A percentile compares a stretch with the other conserved stretches of the same genome.
Conservation (phyloP, 2,113 vertebrate species). For the Notarius lentiginosus region DNA sequence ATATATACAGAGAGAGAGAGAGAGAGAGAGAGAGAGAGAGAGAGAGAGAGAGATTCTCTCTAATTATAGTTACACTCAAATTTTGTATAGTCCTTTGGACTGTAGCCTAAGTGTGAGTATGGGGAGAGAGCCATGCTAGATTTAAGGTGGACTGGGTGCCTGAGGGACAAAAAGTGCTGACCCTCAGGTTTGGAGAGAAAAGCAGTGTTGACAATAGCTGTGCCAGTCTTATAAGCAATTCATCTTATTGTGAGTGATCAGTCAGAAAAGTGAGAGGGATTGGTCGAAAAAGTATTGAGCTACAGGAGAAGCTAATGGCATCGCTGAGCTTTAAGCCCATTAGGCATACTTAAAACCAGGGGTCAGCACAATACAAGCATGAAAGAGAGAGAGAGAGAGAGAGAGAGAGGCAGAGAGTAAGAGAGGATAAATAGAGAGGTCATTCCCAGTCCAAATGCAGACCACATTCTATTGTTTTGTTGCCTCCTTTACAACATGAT, state of each 20-base stretch:
- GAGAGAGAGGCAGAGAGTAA: not conserved
- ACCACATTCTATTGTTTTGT: slow-evolving; percentile 2
- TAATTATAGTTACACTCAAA: slow-evolving; percentile 1
- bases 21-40: slow-evolving; percentile 40
- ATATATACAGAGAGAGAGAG: too few species aligned
- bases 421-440: slow-evolving; percentile 18
- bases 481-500: not conserved
- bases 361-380: slow-evolving; percentile 33
- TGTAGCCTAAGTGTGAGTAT: not conserved
- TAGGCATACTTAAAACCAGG: slow-evolving; percentile 43
- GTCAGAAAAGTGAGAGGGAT: slow-evolving; percentile 53
- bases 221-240: slow-evolving; percentile 59
- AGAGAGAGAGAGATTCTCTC: not conserved
- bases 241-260: slow-evolving; percentile 50
- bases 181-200: slow-evolving; percentile 50
- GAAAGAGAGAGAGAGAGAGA: slow-evolving; percentile 12
- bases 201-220: slow-evolving; percentile 54
- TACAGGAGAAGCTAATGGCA: slow-evolving; percentile 46
- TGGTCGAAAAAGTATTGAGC: slow-evolving; percentile 43
- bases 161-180: slow-evolving; percentile 54
- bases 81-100: not conserved
- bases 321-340: slow-evolving; percentile 56
- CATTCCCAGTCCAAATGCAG: slow-evolving; percentile 19
- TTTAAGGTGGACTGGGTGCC: slow-evolving; percentile 20
- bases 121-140: not conserved